phyloP scores from a whole-genome alignment of 2,888 invertebrate species.

The Teinopalpus imperialis region DNA sequence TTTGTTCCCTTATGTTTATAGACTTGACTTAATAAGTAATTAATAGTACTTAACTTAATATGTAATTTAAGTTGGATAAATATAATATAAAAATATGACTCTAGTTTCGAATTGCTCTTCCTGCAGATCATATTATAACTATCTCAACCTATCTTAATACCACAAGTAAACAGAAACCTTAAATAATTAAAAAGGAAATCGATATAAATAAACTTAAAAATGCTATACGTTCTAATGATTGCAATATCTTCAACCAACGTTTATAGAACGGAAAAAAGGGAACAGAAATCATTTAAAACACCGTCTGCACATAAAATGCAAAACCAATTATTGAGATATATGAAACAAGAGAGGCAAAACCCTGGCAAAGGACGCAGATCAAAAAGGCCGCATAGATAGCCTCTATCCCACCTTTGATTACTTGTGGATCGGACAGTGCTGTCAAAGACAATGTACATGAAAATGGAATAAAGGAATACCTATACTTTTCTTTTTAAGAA shows the following conservation, averaged over 20 bases:
- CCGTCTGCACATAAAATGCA: constrained; percentile 57
- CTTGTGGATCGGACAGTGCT: constrained; percentile 45
- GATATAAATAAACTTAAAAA: too few relatives aligned
- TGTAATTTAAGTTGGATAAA: too few relatives aligned
- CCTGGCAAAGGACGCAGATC: constrained; percentile 53
- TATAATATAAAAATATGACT: too few relatives aligned
- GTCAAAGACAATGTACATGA: constrained; percentile 44
- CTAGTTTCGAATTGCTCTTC: too few relatives aligned
- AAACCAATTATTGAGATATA: constrained; percentile 73
- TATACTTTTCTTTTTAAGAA: constrained; percentile 37
- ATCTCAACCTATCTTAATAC: too few relatives aligned
- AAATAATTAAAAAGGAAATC: too few relatives aligned
- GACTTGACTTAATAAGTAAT: too few relatives aligned
- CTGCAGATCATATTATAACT: too few relatives aligned
- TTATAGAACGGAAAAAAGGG: constrained; percentile 25
- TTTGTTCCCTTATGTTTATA: too few relatives aligned
- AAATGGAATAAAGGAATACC: constrained; percentile 46
- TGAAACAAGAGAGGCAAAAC: constrained; percentile 50
- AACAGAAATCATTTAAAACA: constrained; percentile 27
- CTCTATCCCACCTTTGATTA: constrained; percentile 79
- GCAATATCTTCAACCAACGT: neutral
- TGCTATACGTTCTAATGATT: neutral
- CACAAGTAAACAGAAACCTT: too few relatives aligned
- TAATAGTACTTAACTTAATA: too few relatives aligned
- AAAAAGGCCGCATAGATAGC: constrained; percentile 60